phyloP scores from a whole-genome alignment of 2,797 vertebrate species.

The Phataginus tricuspis region DNA sequence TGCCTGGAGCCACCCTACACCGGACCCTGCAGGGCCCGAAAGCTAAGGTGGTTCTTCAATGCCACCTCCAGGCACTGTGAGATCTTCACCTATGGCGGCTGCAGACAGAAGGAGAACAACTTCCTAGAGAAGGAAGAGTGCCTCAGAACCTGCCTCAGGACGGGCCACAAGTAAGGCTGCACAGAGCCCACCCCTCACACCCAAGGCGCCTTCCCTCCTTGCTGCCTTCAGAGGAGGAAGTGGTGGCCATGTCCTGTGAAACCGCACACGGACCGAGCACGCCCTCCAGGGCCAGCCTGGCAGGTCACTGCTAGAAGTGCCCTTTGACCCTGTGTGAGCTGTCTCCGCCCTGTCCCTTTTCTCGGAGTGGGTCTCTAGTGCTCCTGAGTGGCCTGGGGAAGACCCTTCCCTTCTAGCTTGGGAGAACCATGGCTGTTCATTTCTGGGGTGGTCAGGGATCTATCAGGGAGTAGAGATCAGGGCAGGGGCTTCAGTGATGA shows the following conservation, averaged over 20 bases:
- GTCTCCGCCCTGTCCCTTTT: too few relatives aligned
- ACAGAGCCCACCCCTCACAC: too few relatives aligned
- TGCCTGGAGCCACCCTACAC: background rate
- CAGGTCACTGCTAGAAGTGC: background rate
- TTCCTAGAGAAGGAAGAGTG: background rate
- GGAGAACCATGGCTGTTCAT: background rate
- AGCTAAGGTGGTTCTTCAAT: background rate
- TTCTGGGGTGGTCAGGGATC: background rate
- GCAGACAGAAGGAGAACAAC: background rate
- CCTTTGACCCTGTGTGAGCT: background rate
- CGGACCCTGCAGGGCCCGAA: background rate
- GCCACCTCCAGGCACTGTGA: background rate
- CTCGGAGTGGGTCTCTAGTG: background rate
- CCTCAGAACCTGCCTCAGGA: rapidly evolving
- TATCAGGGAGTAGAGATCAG: too few relatives aligned
- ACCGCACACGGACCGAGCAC: background rate
- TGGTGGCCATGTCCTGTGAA: background rate
- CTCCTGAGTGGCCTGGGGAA: background rate
- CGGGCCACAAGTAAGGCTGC: too few relatives aligned
- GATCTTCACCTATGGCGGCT: rapidly evolving
- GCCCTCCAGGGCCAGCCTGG: rapidly evolving
- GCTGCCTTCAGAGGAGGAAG: background rate
- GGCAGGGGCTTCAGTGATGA: background rate
- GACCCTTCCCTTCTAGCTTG: too few relatives aligned
- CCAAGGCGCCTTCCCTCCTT: background rate